A percentile compares a stretch with the other conserved stretches of the same genome.
Conservation (phyloP, 2,113 vertebrate species). For the Oreochromis aureus region DNA sequence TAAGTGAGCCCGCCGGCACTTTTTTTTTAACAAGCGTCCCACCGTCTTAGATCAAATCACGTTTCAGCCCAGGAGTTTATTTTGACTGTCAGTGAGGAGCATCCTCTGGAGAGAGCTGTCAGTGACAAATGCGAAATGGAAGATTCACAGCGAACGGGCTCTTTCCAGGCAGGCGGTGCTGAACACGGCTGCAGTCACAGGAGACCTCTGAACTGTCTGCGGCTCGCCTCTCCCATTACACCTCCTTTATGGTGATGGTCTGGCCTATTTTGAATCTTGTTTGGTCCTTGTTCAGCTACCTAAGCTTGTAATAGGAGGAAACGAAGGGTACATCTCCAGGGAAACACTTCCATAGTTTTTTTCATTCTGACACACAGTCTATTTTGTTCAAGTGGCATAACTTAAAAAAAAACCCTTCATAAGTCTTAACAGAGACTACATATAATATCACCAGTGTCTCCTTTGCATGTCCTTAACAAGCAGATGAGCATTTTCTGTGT, state of each 20-base stretch:
- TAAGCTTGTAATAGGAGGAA: neutral
- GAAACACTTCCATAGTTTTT: neutral
- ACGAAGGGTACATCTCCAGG: neutral
- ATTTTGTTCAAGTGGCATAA: neutral
- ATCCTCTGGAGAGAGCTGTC: conserved; percentile 46
- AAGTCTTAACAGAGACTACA: neutral
- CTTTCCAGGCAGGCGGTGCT: conserved; percentile 22
- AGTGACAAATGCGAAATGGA: conserved; percentile 52
- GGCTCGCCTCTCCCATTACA: neutral
- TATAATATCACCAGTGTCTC: neutral
- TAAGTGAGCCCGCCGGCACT: conserved; percentile 19
- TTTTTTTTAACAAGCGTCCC: neutral
- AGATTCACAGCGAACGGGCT: conserved; percentile 37
- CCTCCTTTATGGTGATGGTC: neutral
- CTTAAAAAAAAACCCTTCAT: neutral
- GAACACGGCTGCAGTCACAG: conserved; percentile 13
- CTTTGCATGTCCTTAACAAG: neutral
- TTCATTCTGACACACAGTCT: neutral
- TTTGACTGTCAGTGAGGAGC: conserved; percentile 46
- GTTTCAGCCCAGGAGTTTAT: conserved; percentile 49
- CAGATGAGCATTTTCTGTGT: neutral
- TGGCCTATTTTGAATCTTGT: conserved; percentile 13
- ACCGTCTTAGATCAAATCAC: conserved; percentile 52
- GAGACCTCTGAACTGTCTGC: conserved; percentile 38
- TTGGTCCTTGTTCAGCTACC: conserved; percentile 14